Evolutionary conservation across 1,140 invertebrate genomes (phyloP), one percentile per base, ranked within the genome.

Genomic region (Tetramorium alpestre): DNA sequence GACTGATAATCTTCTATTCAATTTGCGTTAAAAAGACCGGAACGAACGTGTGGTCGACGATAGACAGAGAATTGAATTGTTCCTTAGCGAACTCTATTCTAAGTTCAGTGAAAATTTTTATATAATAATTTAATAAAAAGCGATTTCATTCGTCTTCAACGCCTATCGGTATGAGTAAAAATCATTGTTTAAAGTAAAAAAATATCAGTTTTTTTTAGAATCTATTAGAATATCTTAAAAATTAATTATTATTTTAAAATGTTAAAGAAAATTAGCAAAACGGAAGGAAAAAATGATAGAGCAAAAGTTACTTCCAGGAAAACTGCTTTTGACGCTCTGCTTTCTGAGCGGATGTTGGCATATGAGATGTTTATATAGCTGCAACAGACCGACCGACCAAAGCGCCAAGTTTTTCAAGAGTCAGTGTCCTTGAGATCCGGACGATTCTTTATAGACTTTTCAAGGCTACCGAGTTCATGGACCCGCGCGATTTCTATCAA

Each of bases 401-500:
- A 90, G 73, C 58, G 76, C 67, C 88, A 54, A 84, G 88, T 89
- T 90, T 90, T 90, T 90, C 78, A 87, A 67, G 70, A 60, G 41
- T 25, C 49, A 73, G 60, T 75, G 80, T 87, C 89, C 89, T 90
- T 90, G 76, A 87, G 47, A 75, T 89, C 76, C 85, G 77, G 86
- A 75, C 65, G 85, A 54, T 86, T 54, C 60, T 67, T 65, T 58
- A 54, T 22, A 67, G 49, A 64, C 38, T 33, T 64, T 80, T 78
- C 78, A 87, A 51, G 80, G 77, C 80, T 77, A 78, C 28, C 33
- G 56, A 70, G 89, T 90, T 90, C 78, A 85, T 85, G 65, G 69
- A 85, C 85, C 58, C 10, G 56, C 33, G 49, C 22, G 22, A 67
- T 62, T 87, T 87, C 77, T 65, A 64, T 60, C 54, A 81, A 49